Evolutionary conservation across 2,113 vertebrate species (phyloP).

Genomic region (Diadophis punctatus): DNA sequence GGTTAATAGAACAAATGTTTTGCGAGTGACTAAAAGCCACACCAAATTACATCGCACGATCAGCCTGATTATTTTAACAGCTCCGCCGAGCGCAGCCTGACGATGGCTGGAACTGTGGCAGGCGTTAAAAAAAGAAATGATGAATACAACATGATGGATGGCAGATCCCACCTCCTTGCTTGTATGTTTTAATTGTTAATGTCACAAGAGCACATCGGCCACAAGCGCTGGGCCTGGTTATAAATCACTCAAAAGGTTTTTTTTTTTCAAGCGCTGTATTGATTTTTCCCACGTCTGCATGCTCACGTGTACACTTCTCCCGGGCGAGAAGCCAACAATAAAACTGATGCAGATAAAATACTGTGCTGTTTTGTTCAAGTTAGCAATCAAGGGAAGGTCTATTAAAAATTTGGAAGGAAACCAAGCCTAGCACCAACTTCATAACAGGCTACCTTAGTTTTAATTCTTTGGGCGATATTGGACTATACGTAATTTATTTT

Average conservation of each 20-base stretch:
- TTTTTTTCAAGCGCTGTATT: background rate
- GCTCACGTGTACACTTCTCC: background rate
- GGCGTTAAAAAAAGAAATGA: conserved; percentile 55
- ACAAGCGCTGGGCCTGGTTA: conserved; percentile 39
- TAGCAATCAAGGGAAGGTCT: background rate
- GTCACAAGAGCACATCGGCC: conserved; percentile 48
- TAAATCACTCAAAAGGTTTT: conserved; percentile 16
- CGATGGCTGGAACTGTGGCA: conserved; percentile 57
- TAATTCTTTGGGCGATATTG: background rate
- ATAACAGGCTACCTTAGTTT: background rate
- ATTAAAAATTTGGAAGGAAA: background rate
- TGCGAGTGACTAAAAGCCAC: conserved; percentile 65
- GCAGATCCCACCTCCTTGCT: conserved; percentile 51
- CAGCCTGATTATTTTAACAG: conserved; percentile 65
- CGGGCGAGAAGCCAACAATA: background rate
- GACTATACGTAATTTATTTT: background rate
- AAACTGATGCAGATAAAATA: background rate
- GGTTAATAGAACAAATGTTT: conserved; percentile 75
- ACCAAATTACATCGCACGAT: conserved; percentile 71
- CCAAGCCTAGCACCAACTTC: background rate
- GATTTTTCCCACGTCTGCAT: background rate
- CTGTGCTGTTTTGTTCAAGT: background rate
- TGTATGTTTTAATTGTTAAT: conserved; percentile 50
- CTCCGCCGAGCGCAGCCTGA: conserved; percentile 51
- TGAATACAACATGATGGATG: conserved; percentile 72